Evolutionary conservation across 2,888 invertebrate species (phyloP).

Genomic region (Tillus elongatus): DNA sequence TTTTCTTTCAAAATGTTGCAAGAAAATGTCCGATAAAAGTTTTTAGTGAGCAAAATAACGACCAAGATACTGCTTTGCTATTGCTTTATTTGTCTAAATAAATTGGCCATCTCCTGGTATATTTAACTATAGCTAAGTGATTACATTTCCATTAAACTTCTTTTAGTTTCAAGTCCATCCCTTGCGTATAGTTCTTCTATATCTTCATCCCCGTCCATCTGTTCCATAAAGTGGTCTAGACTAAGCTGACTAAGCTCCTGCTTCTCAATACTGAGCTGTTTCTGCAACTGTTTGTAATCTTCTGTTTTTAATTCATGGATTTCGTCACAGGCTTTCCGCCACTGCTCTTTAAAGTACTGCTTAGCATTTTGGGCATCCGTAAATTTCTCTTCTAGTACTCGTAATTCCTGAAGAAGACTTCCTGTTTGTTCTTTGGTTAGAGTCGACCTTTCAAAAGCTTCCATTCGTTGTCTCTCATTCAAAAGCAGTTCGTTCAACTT

Average conservation of each 20-base stretch:
- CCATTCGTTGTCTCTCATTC: constrained; percentile 35
- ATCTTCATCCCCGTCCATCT: constrained; percentile 11
- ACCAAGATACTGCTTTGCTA: too few species aligned
- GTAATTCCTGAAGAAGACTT: constrained; percentile 56
- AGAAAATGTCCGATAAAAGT: too few species aligned
- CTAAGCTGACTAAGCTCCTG: constrained; percentile 32
- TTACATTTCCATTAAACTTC: too few species aligned
- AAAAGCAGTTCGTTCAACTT: constrained; percentile 31
- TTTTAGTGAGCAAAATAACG: too few species aligned
- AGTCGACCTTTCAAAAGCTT: constrained; percentile 46
- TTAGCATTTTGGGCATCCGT: constrained; percentile 57
- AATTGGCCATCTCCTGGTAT: too few species aligned
- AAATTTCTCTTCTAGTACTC: constrained; percentile 55
- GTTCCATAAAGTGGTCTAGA: constrained; percentile 19
- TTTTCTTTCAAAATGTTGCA: too few species aligned
- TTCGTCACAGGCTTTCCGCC: constrained; percentile 60
- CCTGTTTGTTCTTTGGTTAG: constrained; percentile 59
- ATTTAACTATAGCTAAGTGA: too few species aligned
- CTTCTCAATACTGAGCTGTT: constrained; percentile 44
- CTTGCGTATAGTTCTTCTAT: neutral
- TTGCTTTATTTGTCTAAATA: too few species aligned
- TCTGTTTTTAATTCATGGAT: constrained; percentile 53
- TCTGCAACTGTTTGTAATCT: constrained; percentile 46
- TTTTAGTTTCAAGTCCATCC: neutral
- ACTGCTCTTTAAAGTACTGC: constrained; percentile 67